Evolutionary conservation across 2,888 invertebrate genomes (phyloP).

Genomic region (Orchestes rusci): DNA sequence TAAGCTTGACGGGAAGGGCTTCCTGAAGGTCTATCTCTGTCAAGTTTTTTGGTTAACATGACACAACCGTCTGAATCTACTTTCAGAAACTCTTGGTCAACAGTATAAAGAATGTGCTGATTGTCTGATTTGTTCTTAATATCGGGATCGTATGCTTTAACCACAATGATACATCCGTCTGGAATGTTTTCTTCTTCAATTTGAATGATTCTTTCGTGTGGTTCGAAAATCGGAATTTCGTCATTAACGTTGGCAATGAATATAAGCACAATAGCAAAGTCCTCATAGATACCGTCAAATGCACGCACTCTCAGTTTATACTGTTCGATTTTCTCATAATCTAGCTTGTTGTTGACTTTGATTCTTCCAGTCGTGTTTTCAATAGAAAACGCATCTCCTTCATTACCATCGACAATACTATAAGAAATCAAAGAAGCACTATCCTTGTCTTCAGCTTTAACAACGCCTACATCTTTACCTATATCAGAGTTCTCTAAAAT

Average conservation of each 20-base stretch:
- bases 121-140: constrained; percentile 66
- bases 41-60: constrained; percentile 65
- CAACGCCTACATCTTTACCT: constrained; percentile 77
- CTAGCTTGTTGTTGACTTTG: constrained; percentile 66
- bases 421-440: constrained; percentile 82
- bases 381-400: constrained; percentile 78
- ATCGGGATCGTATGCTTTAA: constrained; percentile 80
- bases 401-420: constrained; percentile 81
- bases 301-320: constrained; percentile 79
- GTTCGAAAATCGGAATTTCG: constrained; percentile 76
- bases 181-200: constrained; percentile 69
- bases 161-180: constrained; percentile 62
- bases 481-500: constrained; percentile 79
- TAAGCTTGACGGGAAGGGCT: constrained; percentile 62
- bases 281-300: constrained; percentile 76
- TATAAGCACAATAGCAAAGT: constrained; percentile 76
- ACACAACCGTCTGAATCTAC: constrained; percentile 74
- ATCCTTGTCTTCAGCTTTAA: constrained; percentile 82
- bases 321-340: constrained; percentile 78
- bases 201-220: constrained; percentile 62
- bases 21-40: constrained; percentile 85
- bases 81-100: constrained; percentile 58
- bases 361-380: constrained; percentile 81
- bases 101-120: constrained; percentile 72
- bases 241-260: constrained; percentile 88